phyloP scores from a whole-genome alignment of 2,888 invertebrate genomes.

The Torymus auratus region DNA sequence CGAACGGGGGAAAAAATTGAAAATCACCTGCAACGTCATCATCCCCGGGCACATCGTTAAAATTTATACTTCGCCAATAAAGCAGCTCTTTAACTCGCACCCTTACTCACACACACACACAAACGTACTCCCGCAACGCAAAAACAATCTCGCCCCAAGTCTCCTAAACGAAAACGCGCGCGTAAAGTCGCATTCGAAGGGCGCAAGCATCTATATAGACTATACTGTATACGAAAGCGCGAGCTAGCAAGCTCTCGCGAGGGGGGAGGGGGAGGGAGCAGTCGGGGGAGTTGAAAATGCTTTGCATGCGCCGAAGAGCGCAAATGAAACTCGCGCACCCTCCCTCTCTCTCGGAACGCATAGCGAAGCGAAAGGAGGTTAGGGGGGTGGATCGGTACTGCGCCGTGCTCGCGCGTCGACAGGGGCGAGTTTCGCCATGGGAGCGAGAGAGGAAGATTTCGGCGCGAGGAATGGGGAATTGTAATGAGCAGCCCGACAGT shows the following conservation, averaged over 20 bases:
- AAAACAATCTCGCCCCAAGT: constrained; percentile 31
- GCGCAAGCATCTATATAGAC: constrained; percentile 2
- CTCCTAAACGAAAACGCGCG: constrained; percentile 46
- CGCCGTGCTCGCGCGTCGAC: constrained; percentile 56
- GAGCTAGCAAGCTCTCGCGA: constrained; percentile 52
- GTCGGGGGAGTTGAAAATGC: constrained; percentile 44
- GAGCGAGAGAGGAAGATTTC: constrained; percentile 59
- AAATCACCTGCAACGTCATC: too few species aligned
- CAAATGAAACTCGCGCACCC: constrained; percentile 53
- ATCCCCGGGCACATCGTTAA: background rate
- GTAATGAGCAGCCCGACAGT: constrained; percentile 77
- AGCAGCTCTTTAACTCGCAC: constrained; percentile 6
- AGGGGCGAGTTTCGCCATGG: constrained; percentile 59
- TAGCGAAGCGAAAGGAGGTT: constrained; percentile 54
- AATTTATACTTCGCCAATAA: constrained; percentile 20
- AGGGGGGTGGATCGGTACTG: constrained; percentile 48
- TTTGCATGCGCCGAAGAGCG: constrained; percentile 58
- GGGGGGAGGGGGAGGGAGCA: constrained; percentile 55
- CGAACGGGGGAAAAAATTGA: too few species aligned
- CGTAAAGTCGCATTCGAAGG: constrained; percentile 53
- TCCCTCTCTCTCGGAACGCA: constrained; percentile 27
- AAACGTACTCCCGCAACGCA: background rate
- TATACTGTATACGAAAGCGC: constrained; percentile 57
- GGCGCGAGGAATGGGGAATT: constrained; percentile 76
- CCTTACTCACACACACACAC: background rate